These are phyloP conservation scores for Ambastaia sidthimunki DNA, from an alignment of 2,797 vertebrate species.

Conservation along the genomic window DNA sequence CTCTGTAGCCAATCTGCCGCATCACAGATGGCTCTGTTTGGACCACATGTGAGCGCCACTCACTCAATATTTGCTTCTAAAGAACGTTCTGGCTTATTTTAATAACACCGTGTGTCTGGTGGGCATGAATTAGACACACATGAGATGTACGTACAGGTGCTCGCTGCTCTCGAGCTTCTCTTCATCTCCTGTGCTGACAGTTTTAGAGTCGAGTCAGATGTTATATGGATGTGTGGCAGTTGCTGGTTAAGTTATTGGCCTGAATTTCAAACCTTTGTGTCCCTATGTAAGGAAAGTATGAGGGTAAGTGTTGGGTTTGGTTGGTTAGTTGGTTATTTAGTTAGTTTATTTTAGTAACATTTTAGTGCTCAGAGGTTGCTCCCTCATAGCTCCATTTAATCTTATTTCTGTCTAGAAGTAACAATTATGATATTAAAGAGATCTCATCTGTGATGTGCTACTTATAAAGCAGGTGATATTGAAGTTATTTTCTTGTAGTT, in stretches of 20 bases:
- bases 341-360: neutral
- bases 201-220: constrained; percentile 8
- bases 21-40: constrained; percentile 51
- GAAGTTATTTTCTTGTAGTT: neutral
- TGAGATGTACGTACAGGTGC: constrained; percentile 27
- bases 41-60: constrained; percentile 42
- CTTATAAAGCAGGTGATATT: neutral
- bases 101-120: constrained; percentile 24
- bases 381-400: too few relatives aligned
- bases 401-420: too few relatives aligned
- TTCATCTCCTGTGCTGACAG: neutral
- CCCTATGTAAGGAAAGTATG: neutral
- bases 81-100: constrained; percentile 36
- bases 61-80: constrained; percentile 52
- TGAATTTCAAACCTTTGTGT: neutral
- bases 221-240: neutral
- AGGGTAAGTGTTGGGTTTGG: neutral
- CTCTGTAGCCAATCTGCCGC: constrained; percentile 42
- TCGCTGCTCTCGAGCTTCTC: neutral
- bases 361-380: too few relatives aligned
- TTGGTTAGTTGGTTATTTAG: neutral
- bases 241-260: neutral
- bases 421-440: too few relatives aligned
- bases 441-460: too few relatives aligned
- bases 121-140: constrained; percentile 24